Conservation (phyloP, 2,888 invertebrate species). For the Sminthurinus aureus region DNA sequence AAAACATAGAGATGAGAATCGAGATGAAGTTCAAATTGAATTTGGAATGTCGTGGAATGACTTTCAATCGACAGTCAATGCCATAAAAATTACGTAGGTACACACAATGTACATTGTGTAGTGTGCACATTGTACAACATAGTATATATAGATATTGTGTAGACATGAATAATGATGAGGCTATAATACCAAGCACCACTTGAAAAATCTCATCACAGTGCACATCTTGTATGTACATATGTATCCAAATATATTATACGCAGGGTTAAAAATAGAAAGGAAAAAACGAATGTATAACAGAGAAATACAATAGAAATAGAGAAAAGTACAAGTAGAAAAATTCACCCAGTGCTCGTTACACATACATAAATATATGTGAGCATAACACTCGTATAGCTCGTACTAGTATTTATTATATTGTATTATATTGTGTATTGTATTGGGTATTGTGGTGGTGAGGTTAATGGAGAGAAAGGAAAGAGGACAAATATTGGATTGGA, state of each 20-base stretch:
- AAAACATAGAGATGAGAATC: background rate
- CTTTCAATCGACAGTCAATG: slow-evolving; percentile 9
- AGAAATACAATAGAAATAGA: too few species aligned
- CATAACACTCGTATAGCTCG: background rate
- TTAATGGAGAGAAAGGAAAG: slow-evolving; percentile 3
- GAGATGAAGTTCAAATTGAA: slow-evolving; percentile 2
- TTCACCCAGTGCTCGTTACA: background rate
- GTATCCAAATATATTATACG: too few species aligned
- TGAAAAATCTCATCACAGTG: too few species aligned
- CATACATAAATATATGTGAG: background rate
- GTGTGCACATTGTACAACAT: too few species aligned
- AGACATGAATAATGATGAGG: too few species aligned
- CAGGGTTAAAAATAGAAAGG: too few species aligned
- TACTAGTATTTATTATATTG: background rate
- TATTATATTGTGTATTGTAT: background rate
- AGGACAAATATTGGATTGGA: slow-evolving; percentile 34
- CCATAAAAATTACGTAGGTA: slow-evolving; percentile 1
- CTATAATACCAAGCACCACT: too few species aligned
- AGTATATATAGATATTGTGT: too few species aligned
- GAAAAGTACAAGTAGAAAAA: too few species aligned
- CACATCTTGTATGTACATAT: too few species aligned
- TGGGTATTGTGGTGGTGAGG: background rate
- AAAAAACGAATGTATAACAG: too few species aligned
- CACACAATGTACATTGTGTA: background rate
- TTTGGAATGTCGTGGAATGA: slow-evolving; percentile 10